Evolutionary conservation across 2,113 vertebrate species (phyloP), one percentile per base, ranked within the genome.

Genomic region (Coreoperca whiteheadi): DNA sequence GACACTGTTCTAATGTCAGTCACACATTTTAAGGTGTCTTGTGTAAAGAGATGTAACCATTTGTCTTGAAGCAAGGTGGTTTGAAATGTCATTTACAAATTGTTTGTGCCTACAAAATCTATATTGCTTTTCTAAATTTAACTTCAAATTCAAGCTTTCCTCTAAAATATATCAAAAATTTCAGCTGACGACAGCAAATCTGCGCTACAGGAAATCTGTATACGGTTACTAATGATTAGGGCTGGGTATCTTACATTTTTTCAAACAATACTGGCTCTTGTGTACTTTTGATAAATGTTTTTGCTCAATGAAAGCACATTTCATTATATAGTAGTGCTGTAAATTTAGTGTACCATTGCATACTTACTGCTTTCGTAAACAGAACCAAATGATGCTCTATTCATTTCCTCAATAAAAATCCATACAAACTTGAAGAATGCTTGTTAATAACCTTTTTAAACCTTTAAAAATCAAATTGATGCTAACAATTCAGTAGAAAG

Each of bases 381-480:
- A 48, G 25, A 88, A 92, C 61, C 74, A 87, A 77, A 80, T 74
- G 34, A 81, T n/a, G n/a, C n/a, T 89, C 64, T 87, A 85, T 88
- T 89, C 69, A 89, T 91, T 88, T 92, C 83, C 85, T 91, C 91
- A 93, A 94, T 94, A 93, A 93, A 94, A 92, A 73, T 80, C 50
- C 74, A 67, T 81, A 77, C 48, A 85, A 82, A 77, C 53, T 70
- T 39, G 21, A 71, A 28, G 37, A 68, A 64, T 37, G 39, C 15
- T 59, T 79, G 25, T 79, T 20, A 12, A 67, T 39, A 54, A 73
- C 37, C 14, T 53, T 72, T 74, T 77, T 77, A 54, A 56, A 20
- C n/a, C 41, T 65, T 32, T 6, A 54, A 64, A 71, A 76, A 48
- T 48, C 16, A 16, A 54, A 50, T 51, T 53, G 18, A 25, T 51